phyloP scores from a whole-genome alignment of 2,888 invertebrate genomes.

The Rugalucina vietnamica region DNA sequence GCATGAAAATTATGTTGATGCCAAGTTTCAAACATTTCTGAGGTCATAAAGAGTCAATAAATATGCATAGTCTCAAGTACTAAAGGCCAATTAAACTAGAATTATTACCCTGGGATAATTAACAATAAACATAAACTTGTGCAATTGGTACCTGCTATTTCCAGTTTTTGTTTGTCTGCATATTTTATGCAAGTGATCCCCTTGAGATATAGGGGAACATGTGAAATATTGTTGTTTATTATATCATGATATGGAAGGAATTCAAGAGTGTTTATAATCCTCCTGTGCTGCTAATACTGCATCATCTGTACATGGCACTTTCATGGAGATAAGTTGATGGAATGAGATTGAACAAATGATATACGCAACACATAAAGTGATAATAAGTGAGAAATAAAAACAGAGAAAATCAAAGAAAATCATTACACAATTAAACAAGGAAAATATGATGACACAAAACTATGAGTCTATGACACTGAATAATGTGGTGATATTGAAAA shows the following conservation, averaged over 20 bases:
- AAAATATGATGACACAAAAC: no score
- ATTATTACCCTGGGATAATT: background rate
- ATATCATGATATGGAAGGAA: background rate
- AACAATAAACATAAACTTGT: background rate
- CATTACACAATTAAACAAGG: no score
- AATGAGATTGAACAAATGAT: no score
- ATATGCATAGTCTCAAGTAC: background rate
- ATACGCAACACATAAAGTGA: no score
- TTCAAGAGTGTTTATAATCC: background rate
- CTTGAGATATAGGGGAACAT: background rate
- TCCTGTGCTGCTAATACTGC: no score
- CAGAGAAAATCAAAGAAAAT: no score
- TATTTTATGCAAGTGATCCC: background rate
- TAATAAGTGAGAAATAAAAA: no score
- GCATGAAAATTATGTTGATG: background rate
- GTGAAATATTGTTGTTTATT: background rate
- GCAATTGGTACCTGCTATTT: background rate
- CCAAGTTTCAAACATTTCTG: background rate
- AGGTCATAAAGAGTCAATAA: background rate
- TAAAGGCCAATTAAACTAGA: background rate
- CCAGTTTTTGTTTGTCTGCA: background rate
- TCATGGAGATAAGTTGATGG: no score
- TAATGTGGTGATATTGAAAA: no score
- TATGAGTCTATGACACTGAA: no score
- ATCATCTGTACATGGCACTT: no score